Percentiles rank a stretch among this genome's conserved stretches.
phyloP scores from a whole-genome alignment of 2,113 vertebrate genomes.

The Phaethornis superciliosus region DNA sequence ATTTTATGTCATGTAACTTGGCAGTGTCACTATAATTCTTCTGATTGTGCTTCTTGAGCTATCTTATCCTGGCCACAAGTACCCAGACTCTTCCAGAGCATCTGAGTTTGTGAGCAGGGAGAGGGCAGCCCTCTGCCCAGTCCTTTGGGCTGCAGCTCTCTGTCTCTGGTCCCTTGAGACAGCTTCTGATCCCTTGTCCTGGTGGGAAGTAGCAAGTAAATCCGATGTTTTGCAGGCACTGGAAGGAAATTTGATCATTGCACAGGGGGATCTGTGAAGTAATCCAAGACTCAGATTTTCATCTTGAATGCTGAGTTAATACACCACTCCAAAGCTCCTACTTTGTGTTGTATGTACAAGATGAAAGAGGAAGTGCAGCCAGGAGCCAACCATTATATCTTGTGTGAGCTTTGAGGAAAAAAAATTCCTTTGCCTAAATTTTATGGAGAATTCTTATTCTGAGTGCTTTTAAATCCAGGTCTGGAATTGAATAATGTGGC shows the following conservation, averaged over 20 bases:
- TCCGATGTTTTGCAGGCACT: fast-evolving
- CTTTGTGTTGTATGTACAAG: not conserved
- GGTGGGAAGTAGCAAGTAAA: not conserved
- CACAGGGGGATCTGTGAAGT: not conserved
- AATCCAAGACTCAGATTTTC: not conserved
- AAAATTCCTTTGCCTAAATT: not conserved
- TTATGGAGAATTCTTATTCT: not conserved
- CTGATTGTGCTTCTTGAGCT: not conserved
- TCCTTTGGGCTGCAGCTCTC: fast-evolving
- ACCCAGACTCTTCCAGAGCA: fast-evolving
- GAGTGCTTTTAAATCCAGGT: constrained; percentile 7
- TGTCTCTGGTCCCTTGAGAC: fast-evolving
- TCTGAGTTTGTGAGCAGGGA: too few relatives aligned
- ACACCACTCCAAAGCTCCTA: not conserved
- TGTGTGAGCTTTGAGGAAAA: not conserved
- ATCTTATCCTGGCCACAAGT: fast-evolving
- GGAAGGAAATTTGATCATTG: not conserved
- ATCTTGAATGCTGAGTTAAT: not conserved
- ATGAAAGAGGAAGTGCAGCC: not conserved
- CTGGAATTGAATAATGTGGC: constrained; percentile 6
- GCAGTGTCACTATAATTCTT: not conserved
- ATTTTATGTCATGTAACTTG: fast-evolving
- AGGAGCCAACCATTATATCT: not conserved
- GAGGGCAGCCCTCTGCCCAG: fast-evolving
- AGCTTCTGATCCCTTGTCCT: fast-evolving